Evolutionary conservation across 2,888 invertebrate genomes (phyloP), one percentile per base, ranked within the genome.

Genomic region (Trissonchulus sp.): DNA sequence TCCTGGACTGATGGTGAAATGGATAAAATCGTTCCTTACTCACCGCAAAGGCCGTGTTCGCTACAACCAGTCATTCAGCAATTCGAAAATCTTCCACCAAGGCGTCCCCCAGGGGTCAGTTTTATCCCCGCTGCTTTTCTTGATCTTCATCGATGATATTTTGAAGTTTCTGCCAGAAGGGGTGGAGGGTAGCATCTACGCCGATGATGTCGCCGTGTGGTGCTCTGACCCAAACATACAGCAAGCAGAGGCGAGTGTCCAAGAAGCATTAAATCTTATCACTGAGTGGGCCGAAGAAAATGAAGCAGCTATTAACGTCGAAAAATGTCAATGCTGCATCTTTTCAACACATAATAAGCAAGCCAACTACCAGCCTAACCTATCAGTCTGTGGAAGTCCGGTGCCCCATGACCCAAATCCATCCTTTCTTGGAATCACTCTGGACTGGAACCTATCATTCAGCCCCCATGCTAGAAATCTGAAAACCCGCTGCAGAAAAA

Each of bases 301-400:
- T 8, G 48, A 48, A 48, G 48, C 48, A 48, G 48, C 23, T 23
- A 48, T 48, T 15, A 48, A 48, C 23, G 48, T 48, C 23, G 48
- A 48, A 48, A 48, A 48, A 48, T 48, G 48, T 48, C 8, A 48
- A 48, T 48, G 48, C 48, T 48, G 48, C 48, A 48, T 48, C 23
- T 48, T 48, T 23, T 48, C 48, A 15, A 48, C 48, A 8, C 8
- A 48, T 23, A 48, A 48, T 23, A 48, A 48, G 23, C 48, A 48
- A 48, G 48, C 48, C 48, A 48, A 48, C 48, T 28, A 65, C 28
- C 31, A 34, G 35, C 68, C 68, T 18, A 65, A 28, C 68, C 31
- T 65, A 8, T 33, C 68, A 8, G 28, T 65, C 35, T 65, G 68
- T 34, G 68, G 68, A 15, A 33, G 35, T 65, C 68, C 68, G 18